phyloP scores from a whole-genome alignment of 2,113 vertebrate genomes.

The Campylomormyrus numenius region DNA sequence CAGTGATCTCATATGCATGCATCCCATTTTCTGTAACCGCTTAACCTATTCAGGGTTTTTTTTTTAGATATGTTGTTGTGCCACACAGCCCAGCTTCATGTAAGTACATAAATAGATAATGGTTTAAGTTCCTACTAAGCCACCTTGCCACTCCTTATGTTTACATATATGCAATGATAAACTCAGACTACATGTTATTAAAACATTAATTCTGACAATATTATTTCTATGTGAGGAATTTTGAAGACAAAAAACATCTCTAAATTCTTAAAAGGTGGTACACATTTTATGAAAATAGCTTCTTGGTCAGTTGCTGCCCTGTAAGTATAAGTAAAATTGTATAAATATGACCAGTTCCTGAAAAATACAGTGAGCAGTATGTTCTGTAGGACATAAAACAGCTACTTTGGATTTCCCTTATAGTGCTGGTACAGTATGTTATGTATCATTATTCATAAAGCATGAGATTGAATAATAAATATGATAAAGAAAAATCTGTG shows the following conservation, averaged over 20 bases:
- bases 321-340: background rate
- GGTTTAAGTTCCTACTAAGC: background rate
- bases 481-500: background rate
- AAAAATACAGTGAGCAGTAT: background rate
- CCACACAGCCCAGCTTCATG: background rate
- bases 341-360: background rate
- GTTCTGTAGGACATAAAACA: background rate
- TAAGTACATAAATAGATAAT: background rate
- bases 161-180: background rate
- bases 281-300: background rate
- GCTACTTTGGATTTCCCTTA: background rate
- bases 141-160: background rate
- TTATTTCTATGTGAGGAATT: background rate
- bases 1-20: background rate
- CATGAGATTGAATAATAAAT: background rate
- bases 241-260: background rate
- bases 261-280: background rate
- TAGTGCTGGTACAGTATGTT: background rate
- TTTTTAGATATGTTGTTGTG: background rate
- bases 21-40: background rate
- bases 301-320: background rate
- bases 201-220: background rate
- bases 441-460: background rate
- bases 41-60: background rate
- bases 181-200: background rate